phyloP scores from a whole-genome alignment of 2,797 vertebrate species.

The Thripadectes ignobilis region DNA sequence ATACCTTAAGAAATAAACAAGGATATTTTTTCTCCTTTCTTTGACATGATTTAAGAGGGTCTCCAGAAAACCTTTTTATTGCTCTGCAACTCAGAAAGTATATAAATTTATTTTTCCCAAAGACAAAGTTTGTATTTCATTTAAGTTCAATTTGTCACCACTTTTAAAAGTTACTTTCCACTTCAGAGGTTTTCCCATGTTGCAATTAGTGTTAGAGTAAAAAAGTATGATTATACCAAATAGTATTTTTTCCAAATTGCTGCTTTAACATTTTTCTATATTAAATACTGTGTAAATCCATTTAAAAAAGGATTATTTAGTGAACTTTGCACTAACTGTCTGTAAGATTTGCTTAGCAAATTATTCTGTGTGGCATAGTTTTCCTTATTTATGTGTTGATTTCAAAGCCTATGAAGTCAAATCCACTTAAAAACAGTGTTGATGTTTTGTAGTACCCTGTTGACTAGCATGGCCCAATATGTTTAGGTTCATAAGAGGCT shows the following conservation, averaged over 20 bases:
- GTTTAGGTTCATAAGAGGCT: conserved; percentile 1
- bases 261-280: background rate
- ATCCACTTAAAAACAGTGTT: background rate
- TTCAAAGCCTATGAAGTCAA: background rate
- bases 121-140: background rate
- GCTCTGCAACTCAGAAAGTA: background rate
- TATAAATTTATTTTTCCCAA: background rate
- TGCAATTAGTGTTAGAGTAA: background rate
- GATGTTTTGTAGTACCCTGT: background rate
- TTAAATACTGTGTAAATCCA: background rate
- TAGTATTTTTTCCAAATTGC: background rate
- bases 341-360: background rate
- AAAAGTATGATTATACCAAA: background rate
- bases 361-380: background rate
- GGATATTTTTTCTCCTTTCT: background rate
- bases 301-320: background rate
- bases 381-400: background rate
- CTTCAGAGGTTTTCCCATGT: background rate
- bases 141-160: background rate
- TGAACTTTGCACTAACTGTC: background rate
- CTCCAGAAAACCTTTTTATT: background rate
- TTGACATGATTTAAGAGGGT: background rate
- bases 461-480: background rate
- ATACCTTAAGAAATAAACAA: background rate
- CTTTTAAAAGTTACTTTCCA: background rate